phyloP scores from a whole-genome alignment of 2,797 vertebrate species.

The Anisognathus igniventris region DNA sequence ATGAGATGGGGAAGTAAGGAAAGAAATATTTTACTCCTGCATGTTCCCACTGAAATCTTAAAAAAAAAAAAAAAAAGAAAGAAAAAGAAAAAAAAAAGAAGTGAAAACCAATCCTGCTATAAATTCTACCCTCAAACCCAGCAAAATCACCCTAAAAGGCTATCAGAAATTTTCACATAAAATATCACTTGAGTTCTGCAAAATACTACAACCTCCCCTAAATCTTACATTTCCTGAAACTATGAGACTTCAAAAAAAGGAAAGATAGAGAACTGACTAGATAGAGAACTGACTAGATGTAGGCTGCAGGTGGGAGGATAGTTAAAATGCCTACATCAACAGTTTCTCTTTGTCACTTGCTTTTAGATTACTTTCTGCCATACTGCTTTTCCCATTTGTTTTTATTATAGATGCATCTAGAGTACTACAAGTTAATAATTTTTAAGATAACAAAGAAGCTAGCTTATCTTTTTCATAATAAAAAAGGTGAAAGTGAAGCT shows the following conservation, averaged over 20 bases:
- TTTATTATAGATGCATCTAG: neutral
- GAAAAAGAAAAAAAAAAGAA: neutral
- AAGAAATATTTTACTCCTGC: neutral
- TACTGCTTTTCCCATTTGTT: neutral
- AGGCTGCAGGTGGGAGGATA: neutral
- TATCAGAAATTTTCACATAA: neutral
- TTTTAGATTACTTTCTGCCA: neutral
- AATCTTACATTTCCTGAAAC: neutral
- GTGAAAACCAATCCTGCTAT: neutral
- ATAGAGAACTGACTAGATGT: neutral
- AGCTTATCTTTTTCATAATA: neutral
- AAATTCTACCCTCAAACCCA: neutral
- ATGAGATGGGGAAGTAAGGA: neutral
- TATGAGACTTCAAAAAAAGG: neutral
- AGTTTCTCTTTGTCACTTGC: neutral
- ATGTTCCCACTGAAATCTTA: neutral
- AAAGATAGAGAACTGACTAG: neutral
- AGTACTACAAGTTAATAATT: neutral
- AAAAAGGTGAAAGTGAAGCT: constrained; percentile 10
- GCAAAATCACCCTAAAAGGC: neutral
- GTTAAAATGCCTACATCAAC: neutral
- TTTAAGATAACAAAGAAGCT: neutral
- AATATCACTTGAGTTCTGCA: neutral
- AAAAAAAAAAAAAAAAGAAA: neutral
- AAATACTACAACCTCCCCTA: neutral